Evolutionary conservation across 2,797 vertebrate species (phyloP).

Genomic region (Glossophaga mutica): DNA sequence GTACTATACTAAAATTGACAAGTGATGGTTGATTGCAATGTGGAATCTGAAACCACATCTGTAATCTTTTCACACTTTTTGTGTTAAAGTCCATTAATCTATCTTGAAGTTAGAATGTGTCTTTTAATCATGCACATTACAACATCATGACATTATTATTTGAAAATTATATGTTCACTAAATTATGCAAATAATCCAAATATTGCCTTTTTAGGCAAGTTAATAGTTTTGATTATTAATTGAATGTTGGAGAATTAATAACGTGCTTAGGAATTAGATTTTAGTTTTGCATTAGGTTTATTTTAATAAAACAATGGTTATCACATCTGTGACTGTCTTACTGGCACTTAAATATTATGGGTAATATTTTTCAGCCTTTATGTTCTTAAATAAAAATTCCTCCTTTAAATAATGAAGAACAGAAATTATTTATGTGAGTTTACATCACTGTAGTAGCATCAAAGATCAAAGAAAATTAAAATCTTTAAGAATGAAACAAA

Average conservation of each 20-base stretch:
- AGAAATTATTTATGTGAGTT: conserved; percentile 16
- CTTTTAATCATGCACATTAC: not conserved
- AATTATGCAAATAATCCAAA: not conserved
- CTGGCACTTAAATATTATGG: not conserved
- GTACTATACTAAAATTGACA: not conserved
- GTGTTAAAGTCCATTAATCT: not conserved
- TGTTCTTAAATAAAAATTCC: not conserved
- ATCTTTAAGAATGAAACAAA: not conserved
- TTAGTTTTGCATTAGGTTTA: not conserved
- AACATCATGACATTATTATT: not conserved
- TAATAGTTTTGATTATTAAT: not conserved
- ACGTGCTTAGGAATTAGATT: not conserved
- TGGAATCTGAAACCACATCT: not conserved
- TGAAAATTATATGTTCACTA: not conserved
- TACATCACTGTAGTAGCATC: not conserved
- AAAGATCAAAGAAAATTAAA: not conserved
- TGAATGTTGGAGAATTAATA: not conserved
- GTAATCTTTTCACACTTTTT: not conserved
- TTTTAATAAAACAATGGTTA: not conserved
- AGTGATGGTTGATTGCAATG: not conserved
- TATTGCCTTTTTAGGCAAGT: not conserved
- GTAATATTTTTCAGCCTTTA: not conserved
- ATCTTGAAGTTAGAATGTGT: not conserved
- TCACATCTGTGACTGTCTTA: not conserved
- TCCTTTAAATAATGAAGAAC: conserved; percentile 1